Evolutionary conservation across 2,113 vertebrate genomes (phyloP), one percentile per base, ranked within the genome.

Genomic region (Calidris pygmaea): DNA sequence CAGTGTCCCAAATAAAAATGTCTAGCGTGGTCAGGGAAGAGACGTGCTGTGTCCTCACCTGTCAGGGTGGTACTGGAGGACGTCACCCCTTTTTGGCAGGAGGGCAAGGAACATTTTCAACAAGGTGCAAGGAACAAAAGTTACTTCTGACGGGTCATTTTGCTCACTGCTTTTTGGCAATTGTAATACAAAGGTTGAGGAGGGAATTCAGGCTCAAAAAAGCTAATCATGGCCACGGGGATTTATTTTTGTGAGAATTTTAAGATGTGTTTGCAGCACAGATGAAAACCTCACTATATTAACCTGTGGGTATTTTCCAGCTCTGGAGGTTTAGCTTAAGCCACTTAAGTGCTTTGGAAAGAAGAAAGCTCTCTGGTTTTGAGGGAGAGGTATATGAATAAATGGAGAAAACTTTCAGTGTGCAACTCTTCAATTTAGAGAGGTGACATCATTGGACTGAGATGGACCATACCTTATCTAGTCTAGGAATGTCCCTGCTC

Each of bases 401-500:
- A 90, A 37, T 14, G 12, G n/a, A 62, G 72, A 68, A 63, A 55
- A 55, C 9, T 8, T 81, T 78, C 34, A 32, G 18, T 4, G 26
- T 35, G 32, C 0, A 1, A 20, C 16, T 47, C 14, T 22, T 73
- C 4, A 0, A 5, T 74, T 80, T 4, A 32, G 39, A 53, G 72
- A 12, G 9, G 67, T 45, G 81, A 32, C 2, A 0, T 1, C 2
- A 0, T 1, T 2, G 24, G 34, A 3, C 7, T 45, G 59, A 67
- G 71, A 35, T 24, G 27, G 48, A 74, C 47, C 15, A 21, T 32
- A 3, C 30, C 26, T 75, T 43, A 12, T 1, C 32, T n/a, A n/a
- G 20, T 1, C 47, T n/a, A 34, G 58, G 35, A 48, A 66, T 22
- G 5, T 35, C 41, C 35, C 32, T 24, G 26, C 14, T 45, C 45